Evolutionary conservation across 2,113 vertebrate species (phyloP).

Genomic region (Tursiops truncatus): DNA sequence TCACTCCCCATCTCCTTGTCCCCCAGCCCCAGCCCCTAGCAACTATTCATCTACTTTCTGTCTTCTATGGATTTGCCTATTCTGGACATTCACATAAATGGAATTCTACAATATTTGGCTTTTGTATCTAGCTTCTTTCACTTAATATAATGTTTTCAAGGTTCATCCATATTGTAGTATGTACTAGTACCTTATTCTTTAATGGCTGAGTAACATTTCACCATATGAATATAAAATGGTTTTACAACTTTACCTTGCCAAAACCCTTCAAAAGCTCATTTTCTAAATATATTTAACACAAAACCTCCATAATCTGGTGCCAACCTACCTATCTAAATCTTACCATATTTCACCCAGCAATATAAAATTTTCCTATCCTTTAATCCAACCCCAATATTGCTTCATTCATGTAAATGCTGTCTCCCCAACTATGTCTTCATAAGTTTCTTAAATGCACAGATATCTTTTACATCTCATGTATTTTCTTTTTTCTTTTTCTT

Average conservation of each 20-base stretch:
- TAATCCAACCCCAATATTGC: not conserved
- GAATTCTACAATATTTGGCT: not conserved
- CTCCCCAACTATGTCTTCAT: not conserved
- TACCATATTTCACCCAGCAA: not conserved
- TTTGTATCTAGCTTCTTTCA: constrained; percentile 27
- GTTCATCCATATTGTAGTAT: not conserved
- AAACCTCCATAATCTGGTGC: not conserved
- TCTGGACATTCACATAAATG: not conserved
- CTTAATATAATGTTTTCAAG: not conserved
- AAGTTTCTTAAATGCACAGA: not conserved
- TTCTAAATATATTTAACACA: constrained; percentile 1
- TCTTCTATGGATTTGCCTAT: not conserved
- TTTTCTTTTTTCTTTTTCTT: too few relatives aligned
- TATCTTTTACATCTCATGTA: not conserved
- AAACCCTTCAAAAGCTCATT: not conserved
- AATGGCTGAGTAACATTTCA: not conserved
- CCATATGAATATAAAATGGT: not conserved
- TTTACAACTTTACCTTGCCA: not conserved
- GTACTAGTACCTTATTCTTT: not conserved
- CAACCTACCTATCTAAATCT: not conserved
- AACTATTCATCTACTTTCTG: not conserved
- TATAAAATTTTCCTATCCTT: not conserved
- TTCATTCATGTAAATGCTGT: not conserved
- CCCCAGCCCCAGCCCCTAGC: not conserved
- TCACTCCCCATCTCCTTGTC: not conserved